Base-by-base conservation (phyloP, 2,797 vertebrate genomes). In the Gobio occitaniae region DNA sequence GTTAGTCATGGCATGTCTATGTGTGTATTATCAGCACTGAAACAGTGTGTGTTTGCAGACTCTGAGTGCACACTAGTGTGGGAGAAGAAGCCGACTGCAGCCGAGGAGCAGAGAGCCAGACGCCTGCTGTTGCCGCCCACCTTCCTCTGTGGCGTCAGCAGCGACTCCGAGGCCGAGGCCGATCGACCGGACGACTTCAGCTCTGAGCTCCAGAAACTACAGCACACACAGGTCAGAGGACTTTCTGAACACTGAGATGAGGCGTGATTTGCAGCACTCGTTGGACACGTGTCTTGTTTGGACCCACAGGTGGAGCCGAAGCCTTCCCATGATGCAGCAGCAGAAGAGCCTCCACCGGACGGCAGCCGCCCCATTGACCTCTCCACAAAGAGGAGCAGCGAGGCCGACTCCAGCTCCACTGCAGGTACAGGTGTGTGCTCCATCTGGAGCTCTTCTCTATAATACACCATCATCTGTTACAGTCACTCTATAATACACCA, bases 21-120 rank as follows among this genome's bases (percentile, higher is more conserved):
- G 17, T 54, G 52, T 54, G 9, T 1, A n/a, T 25, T n/a, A 13
- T 25, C 10, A 12, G n/a, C 7, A 11, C 56, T 11, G 56, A 59
- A 1, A n/a, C 21, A n/a, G 21, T 4, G 56, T 61, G 56, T 61
- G 56, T n/a, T 10, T 59, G 15, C 10, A 59, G 95, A 96, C 69
- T 83, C 91, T 7, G 96, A 98, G 86, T 94, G 94, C 90, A 91
- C 95, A 81, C 83, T 97, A 85, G 89, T 97, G 86, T 96, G 93
- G 94, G 97, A 98, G 90, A 95, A 97, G 91, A 96, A 96, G 86
- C 93, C 95, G 11, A 94, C 96, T 3, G 89, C 94, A 21, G 93
- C 97, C 84, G 96, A 98, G 89, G 96, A 97, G 66, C 92, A 94
- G 89, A 96, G 94, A 91, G 95, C 96, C 85, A 95, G 96, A 88